Base-by-base conservation (phyloP, 2,888 invertebrate species). In the Acronicta psi region DNA sequence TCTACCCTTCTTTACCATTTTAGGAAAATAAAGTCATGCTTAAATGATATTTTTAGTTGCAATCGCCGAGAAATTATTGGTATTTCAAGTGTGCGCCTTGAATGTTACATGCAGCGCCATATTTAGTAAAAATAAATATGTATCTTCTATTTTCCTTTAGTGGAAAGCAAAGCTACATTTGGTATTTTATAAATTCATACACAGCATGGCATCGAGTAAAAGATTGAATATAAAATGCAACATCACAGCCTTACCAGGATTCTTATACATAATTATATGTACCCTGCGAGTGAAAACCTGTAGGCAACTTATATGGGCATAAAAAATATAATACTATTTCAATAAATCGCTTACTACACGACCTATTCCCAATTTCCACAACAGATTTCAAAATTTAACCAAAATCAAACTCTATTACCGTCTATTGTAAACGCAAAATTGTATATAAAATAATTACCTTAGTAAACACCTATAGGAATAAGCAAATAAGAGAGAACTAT, bases 41-140 rank as follows among this genome's bases (percentile, higher is more conserved):
- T n/a, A n/a, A n/a, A n/a, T n/a, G n/a, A n/a, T n/a, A n/a, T n/a
- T n/a, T n/a, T n/a, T n/a, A n/a, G 5, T 17, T 20, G 42, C 18
- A 14, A 40, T 9, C 49, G 40, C 34, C 45, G 16, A 67, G 16
- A 17, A n/a, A 11, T 16, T 20, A 45, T 65, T 59, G 54, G 20
- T 63, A 57, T 50, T 67, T 50, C 49, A 54, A 54, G n/a, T 38
- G 29, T 31, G 50, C 34, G 36, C 29, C 18, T 9, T n/a, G 4
- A 46, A 59, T 50, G 46, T 40, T 2, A 34, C 9, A 52, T 36
- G 25, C n/a, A 10, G 37, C 40, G 20, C 60, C 57, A 41, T 72
- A 59, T 65, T 54, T 20, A 60, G 56, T 49, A 54, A 54, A 61
- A 56, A 72, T 72, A 72, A 69, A 72, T 72, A 73, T 70, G 70